Base-by-base conservation (phyloP, 2,113 vertebrate genomes). In the Gobio gobio region DNA sequence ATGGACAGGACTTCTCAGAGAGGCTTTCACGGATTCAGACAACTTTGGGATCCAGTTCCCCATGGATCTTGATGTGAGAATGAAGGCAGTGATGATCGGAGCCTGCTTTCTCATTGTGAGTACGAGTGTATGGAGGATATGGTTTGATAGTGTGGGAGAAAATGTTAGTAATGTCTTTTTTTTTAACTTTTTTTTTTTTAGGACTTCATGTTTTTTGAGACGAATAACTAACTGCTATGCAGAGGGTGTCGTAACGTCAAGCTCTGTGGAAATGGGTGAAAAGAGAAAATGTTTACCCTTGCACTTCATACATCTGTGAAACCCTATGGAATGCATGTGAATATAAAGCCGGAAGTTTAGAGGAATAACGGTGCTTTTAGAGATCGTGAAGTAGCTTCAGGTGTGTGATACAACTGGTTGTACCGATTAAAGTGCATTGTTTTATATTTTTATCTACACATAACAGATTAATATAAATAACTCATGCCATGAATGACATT, bases 51-150 rank as follows among this genome's bases (percentile, higher is more conserved):
- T 99, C 89, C 95, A 96, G 86, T 99, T 99, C 82, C 97, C 97
- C 1, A 90, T 96, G 91, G 97, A 99, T 77, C 94, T 99, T 10
- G 97, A 99, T 61, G 96, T 98, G 88, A 96, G 94, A 88, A 96
- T 98, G 91, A 99, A 99, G 90, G 97, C 97, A 7, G 96, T 97
- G 22, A 95, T 99, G 96, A 91, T 99, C 0, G 97, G 96, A 0
- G 96, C 97, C 1, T 98, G 97, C 89, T 99, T 99, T 87, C 97
- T 99, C 76, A 96, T 99, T 0, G 98, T 99, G 92, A 98, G 98
- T 97, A 47, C 36, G 20, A 47, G 20, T 8, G 3, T 20, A 26
- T 54, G 8, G 20, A 58, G 12, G n/a, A 20, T 56, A 56, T 56
- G 8, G 9, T 70, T 43, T n/a, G 36, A 66, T 40, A 72, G 4